Base-by-base conservation (phyloP, 2,888 invertebrate species). In the Bibio marci region DNA sequence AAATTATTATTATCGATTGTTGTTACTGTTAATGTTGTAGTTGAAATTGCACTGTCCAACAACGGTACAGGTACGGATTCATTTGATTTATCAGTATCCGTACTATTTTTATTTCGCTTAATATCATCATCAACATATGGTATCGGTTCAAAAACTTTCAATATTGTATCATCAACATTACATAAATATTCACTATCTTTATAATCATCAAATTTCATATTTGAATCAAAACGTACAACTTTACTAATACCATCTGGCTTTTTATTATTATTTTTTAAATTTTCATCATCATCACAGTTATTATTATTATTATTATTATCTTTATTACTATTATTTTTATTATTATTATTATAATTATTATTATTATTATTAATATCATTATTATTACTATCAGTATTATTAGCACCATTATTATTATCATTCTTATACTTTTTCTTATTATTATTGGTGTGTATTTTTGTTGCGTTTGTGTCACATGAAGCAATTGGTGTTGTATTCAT, bases 81-180 rank as follows among this genome's bases (percentile, higher is more conserved):
- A n/a, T n/a, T n/a, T n/a, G n/a, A n/a, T n/a, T n/a, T n/a, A n/a
- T n/a, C n/a, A n/a, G n/a, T n/a, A n/a, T n/a, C n/a, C n/a, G n/a
- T n/a, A n/a, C n/a, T n/a, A 22, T 22, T 22, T 6, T 22, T 4
- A 35, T 10, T 19, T 27, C 27, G 7, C n/a, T 38, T 51, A 12
- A 56, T 53, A 18, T 56, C 59, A 37, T 62, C 62, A 39, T 62
- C 62, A 3, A 54, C 62, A 49, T 57, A 62, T 1, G 59, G 62
- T 38, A 62, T 62, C 1, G 62, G 62, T 35, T 60, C 59, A 41
- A 59, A 61, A 1, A 62, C 60, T 42, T 62, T 59, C 18, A 62
- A 45, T 41, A 62, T 59, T 6, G 62, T 62, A 39, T 62, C 59
- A 39, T 62, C 59, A 5, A 62, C 56, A 50, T 62, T 62, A 25